These are phyloP conservation scores for Thereva nobilitata DNA, from an alignment of 2,888 invertebrate genomes.

Conservation along the genomic window DNA sequence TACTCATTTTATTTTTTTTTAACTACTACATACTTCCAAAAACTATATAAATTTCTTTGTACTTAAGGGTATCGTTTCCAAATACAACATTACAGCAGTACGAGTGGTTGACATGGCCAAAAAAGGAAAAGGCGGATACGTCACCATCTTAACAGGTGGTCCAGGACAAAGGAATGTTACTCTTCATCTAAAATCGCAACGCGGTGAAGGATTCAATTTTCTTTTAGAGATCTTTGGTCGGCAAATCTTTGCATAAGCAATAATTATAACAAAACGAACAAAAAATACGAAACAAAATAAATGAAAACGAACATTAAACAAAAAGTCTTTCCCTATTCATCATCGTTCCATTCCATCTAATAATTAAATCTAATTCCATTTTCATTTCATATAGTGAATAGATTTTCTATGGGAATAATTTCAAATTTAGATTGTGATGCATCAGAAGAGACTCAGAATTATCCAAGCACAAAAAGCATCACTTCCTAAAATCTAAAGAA, in stretches of 20 bases:
- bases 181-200: neutral
- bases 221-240: neutral
- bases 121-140: too few species aligned
- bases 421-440: constrained; percentile 2
- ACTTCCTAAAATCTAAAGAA: constrained; percentile 20
- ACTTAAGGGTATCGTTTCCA: too few species aligned
- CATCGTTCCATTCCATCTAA: constrained; percentile 2
- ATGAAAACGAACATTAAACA: neutral
- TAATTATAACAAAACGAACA: neutral
- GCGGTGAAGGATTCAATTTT: neutral
- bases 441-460: constrained; percentile 6
- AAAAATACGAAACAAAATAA: neutral
- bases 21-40: too few species aligned
- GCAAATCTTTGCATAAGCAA: neutral
- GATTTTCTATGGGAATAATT: neutral
- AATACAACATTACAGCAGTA: too few species aligned
- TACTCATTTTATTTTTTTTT: too few species aligned
- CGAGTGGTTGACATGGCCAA: too few species aligned
- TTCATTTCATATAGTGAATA: neutral
- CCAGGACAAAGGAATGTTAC: neutral
- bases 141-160: neutral
- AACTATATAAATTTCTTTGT: too few species aligned
- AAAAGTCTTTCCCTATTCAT: neutral
- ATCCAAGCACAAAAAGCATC: constrained; percentile 20
- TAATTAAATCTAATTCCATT: constrained; percentile 18